Conservation (phyloP, 2,888 invertebrate genomes). For the Sicus ferrugineus region DNA sequence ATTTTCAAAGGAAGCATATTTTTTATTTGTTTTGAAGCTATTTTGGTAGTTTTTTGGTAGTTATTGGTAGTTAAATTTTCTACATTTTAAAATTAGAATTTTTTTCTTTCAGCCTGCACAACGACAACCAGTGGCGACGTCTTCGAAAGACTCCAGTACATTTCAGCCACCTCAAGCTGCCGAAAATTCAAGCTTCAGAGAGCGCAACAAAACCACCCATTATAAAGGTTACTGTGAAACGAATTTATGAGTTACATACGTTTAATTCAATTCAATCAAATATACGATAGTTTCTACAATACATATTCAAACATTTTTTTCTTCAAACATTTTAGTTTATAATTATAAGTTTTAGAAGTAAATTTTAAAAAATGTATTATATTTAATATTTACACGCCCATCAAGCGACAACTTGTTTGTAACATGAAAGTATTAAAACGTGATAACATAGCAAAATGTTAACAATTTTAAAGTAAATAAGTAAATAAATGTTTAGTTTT, state of each 20-base stretch:
- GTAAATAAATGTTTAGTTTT: constrained; percentile 12
- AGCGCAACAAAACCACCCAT: constrained; percentile 56
- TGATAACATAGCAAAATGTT: constrained; percentile 49
- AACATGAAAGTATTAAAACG: constrained; percentile 52
- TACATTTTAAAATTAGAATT: constrained; percentile 2
- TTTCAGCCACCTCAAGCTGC: constrained; percentile 38
- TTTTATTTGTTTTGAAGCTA: too few species aligned
- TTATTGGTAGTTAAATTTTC: neutral
- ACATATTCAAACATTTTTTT: neutral
- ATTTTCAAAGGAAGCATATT: too few species aligned
- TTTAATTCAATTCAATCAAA: too few species aligned
- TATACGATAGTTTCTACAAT: neutral
- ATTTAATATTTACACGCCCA: constrained; percentile 15
- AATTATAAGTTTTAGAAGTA: constrained; percentile 7
- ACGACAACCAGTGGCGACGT: constrained; percentile 41
- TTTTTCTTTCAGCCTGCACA: constrained; percentile 49
- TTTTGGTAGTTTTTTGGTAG: neutral
- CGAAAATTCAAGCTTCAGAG: constrained; percentile 39
- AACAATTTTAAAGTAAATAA: too few species aligned
- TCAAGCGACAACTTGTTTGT: constrained; percentile 45
- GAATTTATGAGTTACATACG: constrained; percentile 56
- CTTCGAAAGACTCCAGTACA: constrained; percentile 37
- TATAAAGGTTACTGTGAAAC: constrained; percentile 62
- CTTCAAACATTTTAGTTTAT: constrained; percentile 17
- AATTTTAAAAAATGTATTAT: constrained; percentile 7